Evolutionary conservation across 1,140 invertebrate species (phyloP), one percentile per base, ranked within the genome.

Genomic region (Drosophila serrata): DNA sequence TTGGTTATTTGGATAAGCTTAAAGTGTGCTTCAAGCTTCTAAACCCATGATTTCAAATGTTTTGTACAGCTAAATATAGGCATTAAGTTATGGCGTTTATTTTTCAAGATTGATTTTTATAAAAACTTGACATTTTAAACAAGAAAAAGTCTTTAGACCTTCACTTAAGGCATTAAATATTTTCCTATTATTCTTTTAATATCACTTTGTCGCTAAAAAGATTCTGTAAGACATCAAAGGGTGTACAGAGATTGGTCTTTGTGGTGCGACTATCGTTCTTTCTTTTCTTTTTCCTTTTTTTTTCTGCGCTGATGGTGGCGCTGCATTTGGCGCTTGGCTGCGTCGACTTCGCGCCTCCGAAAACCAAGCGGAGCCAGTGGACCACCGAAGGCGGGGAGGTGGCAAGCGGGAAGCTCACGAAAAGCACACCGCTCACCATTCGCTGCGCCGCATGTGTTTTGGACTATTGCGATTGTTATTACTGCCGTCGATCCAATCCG

Each of bases 391-490:
- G 48, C 40, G 24, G 45, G 24, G 27, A 19, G 27, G 27, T n/a
- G 59, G 63, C 46, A 17, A 62, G 37, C 62, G 51, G 42, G 46
- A 65, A 65, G 24, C 39, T 51, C 31, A 68, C 35, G 17, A 39
- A 49, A 55, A 64, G 42, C 42, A 70, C n/a, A 42, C 85, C 86
- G 84, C 88, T 90, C 85, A 90, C 85, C 75, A 88, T 74, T 88
- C 81, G 73, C 67, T 60, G 68, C 79, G 69, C 67, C 68, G 80
- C 84, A 53, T 87, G 72, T 87, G 76, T 80, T 79, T 82, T 76
- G 60, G 70, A 60, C 80, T 79, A 87, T 80, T 90, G 86, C 85
- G 81, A 90, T 90, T 90, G 85, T 90, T 84, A 90, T 88, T 85
- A 81, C 77, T 61, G 61, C 55, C 61, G 37, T 22, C 57, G 49